These are phyloP conservation scores for Scyliorhinus canicula DNA, from an alignment of 2,797 vertebrate genomes.

Conservation along the genomic window DNA sequence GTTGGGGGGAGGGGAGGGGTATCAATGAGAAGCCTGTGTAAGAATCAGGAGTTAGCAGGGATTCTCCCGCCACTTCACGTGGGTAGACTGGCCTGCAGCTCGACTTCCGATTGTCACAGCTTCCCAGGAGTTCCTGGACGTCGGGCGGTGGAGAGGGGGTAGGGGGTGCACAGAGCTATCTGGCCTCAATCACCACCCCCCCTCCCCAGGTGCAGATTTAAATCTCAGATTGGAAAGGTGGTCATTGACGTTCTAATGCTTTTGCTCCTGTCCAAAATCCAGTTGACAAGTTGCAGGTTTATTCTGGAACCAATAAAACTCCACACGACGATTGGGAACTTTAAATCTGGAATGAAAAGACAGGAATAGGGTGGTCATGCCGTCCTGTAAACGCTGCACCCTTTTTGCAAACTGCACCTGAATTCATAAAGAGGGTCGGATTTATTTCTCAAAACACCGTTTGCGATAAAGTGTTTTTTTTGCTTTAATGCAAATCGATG, in stretches of 20 bases:
- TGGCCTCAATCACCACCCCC: neutral
- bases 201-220: too few relatives aligned
- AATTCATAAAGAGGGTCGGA: neutral
- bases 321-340: neutral
- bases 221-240: neutral
- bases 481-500: neutral
- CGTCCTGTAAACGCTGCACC: neutral
- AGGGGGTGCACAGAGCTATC: neutral
- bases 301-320: neutral
- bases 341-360: neutral
- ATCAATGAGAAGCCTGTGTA: neutral
- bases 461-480: neutral
- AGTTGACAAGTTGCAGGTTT: neutral
- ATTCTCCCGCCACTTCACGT: neutral
- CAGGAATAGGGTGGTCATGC: neutral
- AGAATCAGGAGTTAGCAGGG: neutral
- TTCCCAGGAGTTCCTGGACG: neutral
- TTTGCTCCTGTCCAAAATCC: neutral
- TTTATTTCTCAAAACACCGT: neutral
- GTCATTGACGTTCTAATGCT: too few relatives aligned
- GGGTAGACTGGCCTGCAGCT: neutral
- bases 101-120: neutral
- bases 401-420: neutral
- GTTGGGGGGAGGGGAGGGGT: too few relatives aligned
- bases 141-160: neutral